Evolutionary conservation across 1,140 invertebrate species (phyloP).

Genomic region (Spodoptera frugiperda): DNA sequence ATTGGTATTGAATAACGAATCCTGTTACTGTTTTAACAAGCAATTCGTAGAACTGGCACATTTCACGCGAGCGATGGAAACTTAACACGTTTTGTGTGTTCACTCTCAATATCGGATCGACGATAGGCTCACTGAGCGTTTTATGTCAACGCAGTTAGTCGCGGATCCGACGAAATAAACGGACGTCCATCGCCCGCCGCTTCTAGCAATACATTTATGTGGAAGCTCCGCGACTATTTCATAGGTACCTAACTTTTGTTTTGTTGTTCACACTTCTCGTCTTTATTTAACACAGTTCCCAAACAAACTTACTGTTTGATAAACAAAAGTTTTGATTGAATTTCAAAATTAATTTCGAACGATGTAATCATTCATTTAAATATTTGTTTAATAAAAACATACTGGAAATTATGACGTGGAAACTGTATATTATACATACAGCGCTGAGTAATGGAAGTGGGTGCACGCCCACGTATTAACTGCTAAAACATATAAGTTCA

Average conservation of each 20-base stretch:
- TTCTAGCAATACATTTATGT: neutral
- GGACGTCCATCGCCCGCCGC: neutral
- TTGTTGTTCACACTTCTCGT: conserved; percentile 20
- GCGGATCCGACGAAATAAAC: conserved; percentile 4
- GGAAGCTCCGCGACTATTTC: neutral
- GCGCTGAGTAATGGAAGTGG: neutral
- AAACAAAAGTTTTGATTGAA: conserved; percentile 25
- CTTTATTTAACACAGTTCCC: conserved; percentile 4
- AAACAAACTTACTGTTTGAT: conserved; percentile 6
- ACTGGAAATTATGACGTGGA: conserved; percentile 4
- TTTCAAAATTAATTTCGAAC: conserved; percentile 26
- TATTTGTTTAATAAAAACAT: conserved; percentile 5
- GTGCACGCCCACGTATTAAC: neutral
- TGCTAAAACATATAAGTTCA: no score
- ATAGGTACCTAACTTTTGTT: neutral
- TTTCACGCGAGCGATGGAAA: conserved; percentile 22
- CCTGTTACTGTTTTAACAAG: neutral
- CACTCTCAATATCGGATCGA: neutral
- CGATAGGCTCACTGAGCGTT: conserved; percentile 33
- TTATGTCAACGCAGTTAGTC: conserved; percentile 26
- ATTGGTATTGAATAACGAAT: no score
- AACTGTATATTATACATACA: neutral
- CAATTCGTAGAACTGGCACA: conserved; percentile 6
- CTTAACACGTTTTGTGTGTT: conserved; percentile 31
- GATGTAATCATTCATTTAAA: neutral